A percentile compares a stretch with the other conserved stretches of the same genome.
Evolutionary conservation across 1,140 invertebrate species (phyloP).

Genomic region (Macrobrachium rosenbergii): DNA sequence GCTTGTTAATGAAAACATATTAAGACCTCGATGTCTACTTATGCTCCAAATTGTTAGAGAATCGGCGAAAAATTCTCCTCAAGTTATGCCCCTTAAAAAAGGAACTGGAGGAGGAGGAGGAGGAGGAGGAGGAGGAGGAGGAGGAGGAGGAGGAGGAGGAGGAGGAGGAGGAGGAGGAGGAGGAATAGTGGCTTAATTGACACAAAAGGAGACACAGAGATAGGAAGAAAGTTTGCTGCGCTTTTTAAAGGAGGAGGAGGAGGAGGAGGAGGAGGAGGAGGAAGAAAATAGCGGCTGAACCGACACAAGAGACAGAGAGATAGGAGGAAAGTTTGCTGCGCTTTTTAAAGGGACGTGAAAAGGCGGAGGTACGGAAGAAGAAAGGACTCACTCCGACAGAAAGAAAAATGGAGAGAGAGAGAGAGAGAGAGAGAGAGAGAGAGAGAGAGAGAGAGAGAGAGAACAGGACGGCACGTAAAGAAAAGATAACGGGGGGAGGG

Average conservation of each 20-base stretch:
- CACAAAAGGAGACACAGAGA: not conserved
- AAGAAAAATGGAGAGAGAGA: conserved; percentile 13
- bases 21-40: no score
- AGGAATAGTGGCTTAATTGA: not conserved
- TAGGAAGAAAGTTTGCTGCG: not conserved
- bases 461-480: conserved; percentile 3
- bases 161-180: not conserved
- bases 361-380: no score
- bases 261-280: not conserved
- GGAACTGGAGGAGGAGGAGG: not conserved
- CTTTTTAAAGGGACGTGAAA: no score
- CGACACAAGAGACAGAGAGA: not conserved
- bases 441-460: conserved; percentile 18
- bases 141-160: not conserved
- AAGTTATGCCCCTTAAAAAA: no score
- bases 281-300: not conserved
- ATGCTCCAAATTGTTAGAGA: no score
- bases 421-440: conserved; percentile 23
- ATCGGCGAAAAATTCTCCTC: no score
- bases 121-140: not conserved
- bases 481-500: not conserved
- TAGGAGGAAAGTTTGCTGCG: no score
- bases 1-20: no score
- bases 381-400: no score
- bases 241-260: not conserved